These are phyloP conservation scores for Calliopum simillimum DNA, from an alignment of 2,888 invertebrate genomes.

Conservation along the genomic window DNA sequence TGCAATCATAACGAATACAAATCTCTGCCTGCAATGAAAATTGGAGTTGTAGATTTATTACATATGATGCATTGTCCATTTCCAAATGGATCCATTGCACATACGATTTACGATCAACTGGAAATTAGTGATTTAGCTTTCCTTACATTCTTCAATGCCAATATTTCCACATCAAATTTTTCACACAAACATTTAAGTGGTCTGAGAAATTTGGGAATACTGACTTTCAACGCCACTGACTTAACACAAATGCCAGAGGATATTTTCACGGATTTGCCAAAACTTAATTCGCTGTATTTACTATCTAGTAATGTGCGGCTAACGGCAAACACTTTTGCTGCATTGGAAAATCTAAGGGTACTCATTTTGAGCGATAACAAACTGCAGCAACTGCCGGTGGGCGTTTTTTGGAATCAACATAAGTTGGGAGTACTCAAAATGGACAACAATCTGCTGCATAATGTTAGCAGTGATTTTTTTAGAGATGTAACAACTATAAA, in stretches of 20 bases:
- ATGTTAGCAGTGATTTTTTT: constrained; percentile 74
- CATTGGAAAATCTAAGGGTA: constrained; percentile 71
- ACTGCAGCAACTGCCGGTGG: constrained; percentile 72
- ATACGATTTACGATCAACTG: constrained; percentile 59
- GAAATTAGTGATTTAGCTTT: constrained; percentile 66
- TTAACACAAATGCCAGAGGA: constrained; percentile 73
- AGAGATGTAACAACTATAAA: constrained; percentile 73
- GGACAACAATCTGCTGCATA: constrained; percentile 76
- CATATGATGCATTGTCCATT: constrained; percentile 61
- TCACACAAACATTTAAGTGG: constrained; percentile 73
- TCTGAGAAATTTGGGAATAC: constrained; percentile 70
- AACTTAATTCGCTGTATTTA: constrained; percentile 75
- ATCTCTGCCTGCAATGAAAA: constrained; percentile 59
- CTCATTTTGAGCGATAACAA: constrained; percentile 78
- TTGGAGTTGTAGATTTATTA: constrained; percentile 53
- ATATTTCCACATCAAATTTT: too few relatives aligned
- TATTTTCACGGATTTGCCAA: constrained; percentile 72
- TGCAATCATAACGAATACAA: constrained; percentile 62
- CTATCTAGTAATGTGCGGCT: constrained; percentile 72
- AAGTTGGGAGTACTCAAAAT: constrained; percentile 74
- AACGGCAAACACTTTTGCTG: constrained; percentile 71
- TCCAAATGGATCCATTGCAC: constrained; percentile 64
- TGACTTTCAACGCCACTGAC: constrained; percentile 74
- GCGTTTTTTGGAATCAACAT: constrained; percentile 73
- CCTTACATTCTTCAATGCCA: too few relatives aligned